Percentiles rank a stretch among this genome's conserved stretches.
phyloP scores from a whole-genome alignment of 2,888 invertebrate species.

The Orthonevra nobilis region DNA sequence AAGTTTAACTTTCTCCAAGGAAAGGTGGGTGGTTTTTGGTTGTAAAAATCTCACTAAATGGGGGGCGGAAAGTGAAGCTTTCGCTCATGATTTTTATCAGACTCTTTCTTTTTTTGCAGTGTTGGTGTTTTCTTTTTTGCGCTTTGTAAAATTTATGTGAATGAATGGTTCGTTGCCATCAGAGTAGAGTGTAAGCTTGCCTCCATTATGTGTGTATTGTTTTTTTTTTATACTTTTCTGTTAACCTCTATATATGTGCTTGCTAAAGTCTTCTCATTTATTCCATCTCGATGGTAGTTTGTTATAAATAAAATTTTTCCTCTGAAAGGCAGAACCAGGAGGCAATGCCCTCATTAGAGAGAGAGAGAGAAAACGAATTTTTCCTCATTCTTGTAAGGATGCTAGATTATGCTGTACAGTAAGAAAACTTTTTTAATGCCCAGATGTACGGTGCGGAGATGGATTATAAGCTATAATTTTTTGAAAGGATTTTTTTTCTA shows the following conservation, averaged over 20 bases:
- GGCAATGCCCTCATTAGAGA: slow-evolving; percentile 59
- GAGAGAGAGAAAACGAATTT: no score
- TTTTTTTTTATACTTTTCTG: slow-evolving; percentile 19
- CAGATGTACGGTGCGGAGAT: neutral
- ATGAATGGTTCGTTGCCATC: slow-evolving; percentile 45
- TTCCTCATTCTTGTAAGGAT: slow-evolving; percentile 16
- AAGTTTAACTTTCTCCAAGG: slow-evolving; percentile 50
- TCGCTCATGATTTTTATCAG: slow-evolving; percentile 58
- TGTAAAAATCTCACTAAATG: slow-evolving; percentile 19
- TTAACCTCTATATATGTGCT: slow-evolving; percentile 59
- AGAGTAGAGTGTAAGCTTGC: slow-evolving; percentile 28
- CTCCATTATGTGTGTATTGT: slow-evolving; percentile 33
- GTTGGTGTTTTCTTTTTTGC: slow-evolving; percentile 42
- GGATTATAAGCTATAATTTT: slow-evolving; percentile 8
- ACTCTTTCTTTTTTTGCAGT: slow-evolving; percentile 44
- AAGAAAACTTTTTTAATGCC: slow-evolving; percentile 12
- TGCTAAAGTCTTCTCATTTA: slow-evolving; percentile 58
- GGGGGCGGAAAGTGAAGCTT: slow-evolving; percentile 38
- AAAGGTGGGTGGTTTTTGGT: neutral
- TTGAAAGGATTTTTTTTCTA: no score
- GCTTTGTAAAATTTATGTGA: slow-evolving; percentile 15
- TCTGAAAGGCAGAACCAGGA: slow-evolving; percentile 26
- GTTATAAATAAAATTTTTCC: slow-evolving; percentile 23
- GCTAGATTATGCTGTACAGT: slow-evolving; percentile 14
- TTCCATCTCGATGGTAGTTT: slow-evolving; percentile 62